These are phyloP conservation scores for Pachyrhynchus sulphureomaculatus DNA, from an alignment of 1,140 invertebrate genomes.

Conservation along the genomic window DNA sequence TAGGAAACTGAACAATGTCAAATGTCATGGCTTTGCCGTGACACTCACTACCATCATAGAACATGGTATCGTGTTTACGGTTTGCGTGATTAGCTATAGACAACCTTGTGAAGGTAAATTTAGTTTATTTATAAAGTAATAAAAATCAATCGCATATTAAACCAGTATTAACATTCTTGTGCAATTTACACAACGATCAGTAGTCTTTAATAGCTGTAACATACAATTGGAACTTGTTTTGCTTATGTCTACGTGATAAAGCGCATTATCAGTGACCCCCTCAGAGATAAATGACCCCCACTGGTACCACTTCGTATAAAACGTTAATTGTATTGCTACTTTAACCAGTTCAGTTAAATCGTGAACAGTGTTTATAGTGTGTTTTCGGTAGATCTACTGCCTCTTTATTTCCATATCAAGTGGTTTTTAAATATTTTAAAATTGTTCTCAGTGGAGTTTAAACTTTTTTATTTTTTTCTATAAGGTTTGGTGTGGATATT, in stretches of 20 bases:
- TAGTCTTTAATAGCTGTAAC: no score
- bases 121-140: no score
- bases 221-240: constrained; percentile 24
- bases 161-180: no score
- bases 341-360: constrained; percentile 5
- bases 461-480: not conserved
- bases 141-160: no score
- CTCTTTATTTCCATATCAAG: not conserved
- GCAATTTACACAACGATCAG: no score
- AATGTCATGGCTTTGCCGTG: no score
- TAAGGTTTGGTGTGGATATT: constrained; percentile 15
- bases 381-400: not conserved
- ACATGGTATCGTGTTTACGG: no score
- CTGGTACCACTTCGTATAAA: constrained; percentile 23
- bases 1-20: no score
- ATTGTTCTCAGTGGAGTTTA: not conserved
- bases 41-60: no score
- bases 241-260: constrained; percentile 22
- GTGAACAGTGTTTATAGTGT: not conserved
- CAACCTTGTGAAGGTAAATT: no score
- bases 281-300: constrained; percentile 28
- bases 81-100: no score
- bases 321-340: not conserved
- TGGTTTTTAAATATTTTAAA: not conserved
- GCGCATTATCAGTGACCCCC: constrained; percentile 27